phyloP scores from a whole-genome alignment of 2,113 vertebrate genomes.

The Ailuropoda melanoleuca region DNA sequence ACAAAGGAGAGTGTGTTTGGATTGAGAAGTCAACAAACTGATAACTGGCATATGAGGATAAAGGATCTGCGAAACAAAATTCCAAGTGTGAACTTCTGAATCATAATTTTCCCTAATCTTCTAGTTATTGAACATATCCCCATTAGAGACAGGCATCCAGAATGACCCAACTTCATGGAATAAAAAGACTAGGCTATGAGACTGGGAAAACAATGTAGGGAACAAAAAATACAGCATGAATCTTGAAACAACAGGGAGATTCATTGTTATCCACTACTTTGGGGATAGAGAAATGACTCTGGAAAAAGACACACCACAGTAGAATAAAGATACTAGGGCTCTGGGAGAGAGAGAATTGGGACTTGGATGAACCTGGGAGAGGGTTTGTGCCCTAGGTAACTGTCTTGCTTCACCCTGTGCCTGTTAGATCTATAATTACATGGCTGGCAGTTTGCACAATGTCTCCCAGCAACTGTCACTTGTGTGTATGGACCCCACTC shows the following conservation, averaged over 20 bases:
- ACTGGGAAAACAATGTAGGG: neutral
- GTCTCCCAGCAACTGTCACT: neutral
- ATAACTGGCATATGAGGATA: neutral
- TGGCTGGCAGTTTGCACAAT: neutral
- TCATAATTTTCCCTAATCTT: neutral
- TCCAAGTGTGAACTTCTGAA: neutral
- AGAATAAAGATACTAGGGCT: neutral
- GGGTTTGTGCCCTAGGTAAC: neutral
- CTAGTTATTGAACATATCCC: neutral
- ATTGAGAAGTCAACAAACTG: neutral
- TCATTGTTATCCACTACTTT: neutral
- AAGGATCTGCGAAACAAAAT: neutral
- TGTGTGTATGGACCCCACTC: neutral
- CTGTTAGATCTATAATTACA: neutral
- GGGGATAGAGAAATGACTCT: neutral
- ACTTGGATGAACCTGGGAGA: neutral
- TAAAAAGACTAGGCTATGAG: neutral
- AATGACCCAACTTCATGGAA: neutral
- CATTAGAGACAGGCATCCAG: neutral
- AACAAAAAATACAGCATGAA: neutral
- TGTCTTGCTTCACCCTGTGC: neutral
- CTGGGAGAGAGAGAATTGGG: neutral
- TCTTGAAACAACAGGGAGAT: neutral
- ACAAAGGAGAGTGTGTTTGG: neutral
- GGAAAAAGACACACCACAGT: neutral